Evolutionary conservation across 2,113 vertebrate genomes (phyloP), one percentile per base, ranked within the genome.

Genomic region (Campylorhamphus procurvoides): DNA sequence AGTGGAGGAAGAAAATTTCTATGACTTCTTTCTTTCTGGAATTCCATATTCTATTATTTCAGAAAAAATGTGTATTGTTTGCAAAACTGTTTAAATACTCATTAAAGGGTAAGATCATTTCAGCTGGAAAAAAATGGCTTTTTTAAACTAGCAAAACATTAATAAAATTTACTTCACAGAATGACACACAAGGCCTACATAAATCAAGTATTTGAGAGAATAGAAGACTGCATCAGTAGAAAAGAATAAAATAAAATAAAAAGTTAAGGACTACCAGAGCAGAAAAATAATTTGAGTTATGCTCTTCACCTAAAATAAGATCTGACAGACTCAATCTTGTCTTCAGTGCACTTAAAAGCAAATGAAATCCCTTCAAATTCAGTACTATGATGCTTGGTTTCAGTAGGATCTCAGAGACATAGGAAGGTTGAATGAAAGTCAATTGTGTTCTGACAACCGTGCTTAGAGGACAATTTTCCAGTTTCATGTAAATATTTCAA

Each of bases 291-390:
- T 96, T 72, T 90, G 24, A 85, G 67, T 77, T 89, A 84, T 71
- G 53, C 78, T 42, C 49, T 96, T 95, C 79, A 93, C 14, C 42
- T 87, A 84, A 90, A 96, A 94, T 78, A 85, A 90, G 55, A 87
- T 91, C 53, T 93, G 89, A 91, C 68, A 94, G 91, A 66, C 59
- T 96, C 84, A 94, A 40, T 96, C 87, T 96, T 85, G 46, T 92
- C 63, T 90, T 77, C 56, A 82, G 37, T 35, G 35, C 33, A 71
- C 71, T 95, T 93, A 89, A 90, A 94, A 76, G 10, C 71, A 93
- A 91, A 89, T 24, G 46, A 62, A 95, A 94, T 93, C 60, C 68
- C 18, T 95, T 87, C 40, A 85, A 64, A 94, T 94, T 94, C 85
- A 91, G 17, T 18, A 77, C 27, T 44, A 73, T 31, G 53, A 18